Evolutionary conservation across 1,140 invertebrate species (phyloP).

Genomic region (Adelges cooleyi): DNA sequence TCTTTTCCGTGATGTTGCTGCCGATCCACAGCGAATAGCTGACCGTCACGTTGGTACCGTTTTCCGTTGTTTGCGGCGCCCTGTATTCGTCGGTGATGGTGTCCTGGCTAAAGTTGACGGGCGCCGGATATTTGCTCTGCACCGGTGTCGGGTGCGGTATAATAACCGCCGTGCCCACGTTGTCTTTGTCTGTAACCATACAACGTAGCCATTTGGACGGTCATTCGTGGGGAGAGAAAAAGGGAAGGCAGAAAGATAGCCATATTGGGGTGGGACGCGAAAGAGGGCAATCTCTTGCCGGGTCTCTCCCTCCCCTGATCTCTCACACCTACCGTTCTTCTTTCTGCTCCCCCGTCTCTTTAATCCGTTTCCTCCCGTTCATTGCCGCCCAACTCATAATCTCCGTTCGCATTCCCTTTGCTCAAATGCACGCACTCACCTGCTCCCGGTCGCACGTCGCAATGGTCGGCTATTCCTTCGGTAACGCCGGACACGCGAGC

Average conservation of each 20-base stretch:
- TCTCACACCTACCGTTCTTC: no score
- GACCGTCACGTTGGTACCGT: slow-evolving; percentile 47
- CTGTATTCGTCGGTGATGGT: neutral
- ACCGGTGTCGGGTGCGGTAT: slow-evolving; percentile 11
- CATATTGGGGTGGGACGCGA: no score
- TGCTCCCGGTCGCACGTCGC: slow-evolving; percentile 37
- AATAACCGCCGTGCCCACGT: slow-evolving; percentile 16
- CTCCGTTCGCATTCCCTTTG: no score
- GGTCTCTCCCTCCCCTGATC: no score
- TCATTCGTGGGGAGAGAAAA: no score
- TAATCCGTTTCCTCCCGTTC: no score
- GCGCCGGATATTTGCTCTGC: neutral
- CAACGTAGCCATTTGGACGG: no score
- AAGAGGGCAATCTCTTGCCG: no score
- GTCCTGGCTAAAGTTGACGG: slow-evolving; percentile 6
- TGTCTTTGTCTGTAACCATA: slow-evolving; percentile 6
- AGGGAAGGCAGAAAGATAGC: no score
- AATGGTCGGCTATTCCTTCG: slow-evolving; percentile 54
- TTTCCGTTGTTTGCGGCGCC: neutral
- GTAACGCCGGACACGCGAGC: slow-evolving; percentile 47
- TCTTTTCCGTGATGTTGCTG: slow-evolving; percentile 64
- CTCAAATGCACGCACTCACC: neutral
- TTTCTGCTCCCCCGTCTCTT: no score
- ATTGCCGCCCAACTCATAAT: no score
- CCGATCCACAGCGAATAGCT: slow-evolving; percentile 78